Conservation (phyloP, 2,888 invertebrate genomes). For the Pyrrhosoma nymphula region DNA sequence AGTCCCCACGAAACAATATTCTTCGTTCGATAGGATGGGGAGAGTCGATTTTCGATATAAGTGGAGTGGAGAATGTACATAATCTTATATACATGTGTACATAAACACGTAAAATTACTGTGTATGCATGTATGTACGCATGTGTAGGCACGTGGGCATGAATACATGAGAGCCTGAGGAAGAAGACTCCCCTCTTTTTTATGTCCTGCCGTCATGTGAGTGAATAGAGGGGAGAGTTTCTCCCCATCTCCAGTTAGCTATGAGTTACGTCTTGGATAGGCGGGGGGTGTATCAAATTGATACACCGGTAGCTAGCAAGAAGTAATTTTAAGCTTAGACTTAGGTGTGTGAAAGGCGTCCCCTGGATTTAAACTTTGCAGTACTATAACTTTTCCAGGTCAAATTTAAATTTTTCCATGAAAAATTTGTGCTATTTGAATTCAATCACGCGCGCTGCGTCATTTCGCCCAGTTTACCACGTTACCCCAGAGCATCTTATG, state of each 20-base stretch:
- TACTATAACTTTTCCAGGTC: no score
- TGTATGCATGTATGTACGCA: neutral
- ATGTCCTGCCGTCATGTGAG: neutral
- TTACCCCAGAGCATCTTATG: no score
- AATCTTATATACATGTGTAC: neutral
- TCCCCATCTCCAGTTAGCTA: neutral
- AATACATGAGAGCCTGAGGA: neutral
- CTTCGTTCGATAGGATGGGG: neutral
- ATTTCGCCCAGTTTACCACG: no score
- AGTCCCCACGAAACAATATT: constrained; percentile 1
- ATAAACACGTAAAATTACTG: neutral
- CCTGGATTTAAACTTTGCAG: no score
- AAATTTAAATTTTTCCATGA: no score
- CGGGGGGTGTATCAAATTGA: neutral
- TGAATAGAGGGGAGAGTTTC: neutral
- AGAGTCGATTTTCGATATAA: constrained; percentile 1
- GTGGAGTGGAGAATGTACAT: neutral
- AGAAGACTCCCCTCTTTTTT: neutral
- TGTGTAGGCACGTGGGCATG: neutral
- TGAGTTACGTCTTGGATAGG: neutral
- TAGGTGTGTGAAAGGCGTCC: no score
- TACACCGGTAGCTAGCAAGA: neutral
- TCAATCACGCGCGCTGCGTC: no score
- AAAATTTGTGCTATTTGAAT: no score
- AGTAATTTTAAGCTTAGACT: no score